Conservation (phyloP, 2,888 invertebrate species). For the Dichetophora obliterata region DNA sequence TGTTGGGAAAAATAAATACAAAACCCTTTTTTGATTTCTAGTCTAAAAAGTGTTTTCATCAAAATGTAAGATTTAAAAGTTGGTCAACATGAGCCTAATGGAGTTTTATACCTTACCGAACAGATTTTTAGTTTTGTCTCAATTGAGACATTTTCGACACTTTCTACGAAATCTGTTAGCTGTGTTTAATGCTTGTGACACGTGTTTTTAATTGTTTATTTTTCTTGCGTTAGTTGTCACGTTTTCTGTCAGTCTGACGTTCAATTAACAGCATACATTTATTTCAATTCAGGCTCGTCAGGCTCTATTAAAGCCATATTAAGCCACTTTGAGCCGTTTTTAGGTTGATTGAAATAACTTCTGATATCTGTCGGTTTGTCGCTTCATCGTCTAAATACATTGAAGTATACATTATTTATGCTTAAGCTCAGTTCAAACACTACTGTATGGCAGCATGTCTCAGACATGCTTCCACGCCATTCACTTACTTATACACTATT, state of each 20-base stretch:
- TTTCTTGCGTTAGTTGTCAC: not conserved
- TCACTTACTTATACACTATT: too few species aligned
- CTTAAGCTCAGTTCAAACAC: not conserved
- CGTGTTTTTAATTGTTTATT: not conserved
- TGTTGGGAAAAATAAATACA: not conserved
- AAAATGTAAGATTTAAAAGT: too few species aligned
- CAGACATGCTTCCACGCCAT: not conserved
- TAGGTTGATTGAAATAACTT: not conserved
- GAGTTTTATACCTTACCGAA: not conserved
- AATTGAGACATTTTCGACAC: too few species aligned
- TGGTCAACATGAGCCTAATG: not conserved
- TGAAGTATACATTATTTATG: not conserved
- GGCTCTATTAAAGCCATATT: not conserved
- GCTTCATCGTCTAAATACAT: not conserved
- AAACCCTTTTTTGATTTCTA: not conserved
- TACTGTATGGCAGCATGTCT: not conserved
- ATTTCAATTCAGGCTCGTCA: not conserved
- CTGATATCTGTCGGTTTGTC: not conserved
- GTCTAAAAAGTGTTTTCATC: not conserved
- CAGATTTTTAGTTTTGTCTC: not conserved
- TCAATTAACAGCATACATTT: not conserved
- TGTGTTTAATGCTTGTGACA: not conserved
- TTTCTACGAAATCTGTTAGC: too few species aligned
- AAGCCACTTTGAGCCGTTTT: conserved; percentile 12
- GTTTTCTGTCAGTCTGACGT: not conserved